Base-by-base conservation (phyloP, 2,797 vertebrate genomes). In the Epinephelus awoara region DNA sequence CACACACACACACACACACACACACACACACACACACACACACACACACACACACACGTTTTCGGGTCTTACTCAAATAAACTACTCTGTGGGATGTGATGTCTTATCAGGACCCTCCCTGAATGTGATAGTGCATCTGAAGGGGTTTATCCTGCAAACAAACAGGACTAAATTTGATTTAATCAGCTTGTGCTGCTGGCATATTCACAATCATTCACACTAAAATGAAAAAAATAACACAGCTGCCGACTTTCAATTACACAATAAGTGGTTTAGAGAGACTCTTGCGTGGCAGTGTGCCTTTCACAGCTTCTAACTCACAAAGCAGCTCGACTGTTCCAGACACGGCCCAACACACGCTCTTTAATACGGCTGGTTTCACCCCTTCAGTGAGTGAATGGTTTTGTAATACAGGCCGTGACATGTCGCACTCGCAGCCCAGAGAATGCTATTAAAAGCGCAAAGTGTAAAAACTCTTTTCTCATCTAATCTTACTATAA, bases 171-270 rank as follows among this genome's bases (percentile, higher is more conserved):
- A 46, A 80, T 78, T 72, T 67, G 55, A 78, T 69, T 23, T 66
- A 68, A 85, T 83, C 83, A 77, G 80, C 63, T 72, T 85, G 65
- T 40, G 25, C 44, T 64, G 62, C 59, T 84, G 78, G 64, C 84
- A 77, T 59, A 82, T 73, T 75, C 61, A 78, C 57, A 76, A 70
- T 59, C 73, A 85, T 64, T 80, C 59, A 84, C 3, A n/a, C 47
- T 6, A 29, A 62, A 54, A 63, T 55, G 5, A 40, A 40, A 23
- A 13, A 67, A 49, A 14, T 51, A 38, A 38, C 9, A 25, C 73
- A 83, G 81, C 82, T 75, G 83, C 75, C 58, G 73, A 84, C 69
- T 85, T 85, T 75, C 66, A 84, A 75, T 72, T 70, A 85, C 67
- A 84, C 74, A 88, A 72, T 82, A 84, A 83, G 73, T 79, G 62